Conservation (phyloP, 2,113 vertebrate genomes). For the Nasalis larvatus region DNA sequence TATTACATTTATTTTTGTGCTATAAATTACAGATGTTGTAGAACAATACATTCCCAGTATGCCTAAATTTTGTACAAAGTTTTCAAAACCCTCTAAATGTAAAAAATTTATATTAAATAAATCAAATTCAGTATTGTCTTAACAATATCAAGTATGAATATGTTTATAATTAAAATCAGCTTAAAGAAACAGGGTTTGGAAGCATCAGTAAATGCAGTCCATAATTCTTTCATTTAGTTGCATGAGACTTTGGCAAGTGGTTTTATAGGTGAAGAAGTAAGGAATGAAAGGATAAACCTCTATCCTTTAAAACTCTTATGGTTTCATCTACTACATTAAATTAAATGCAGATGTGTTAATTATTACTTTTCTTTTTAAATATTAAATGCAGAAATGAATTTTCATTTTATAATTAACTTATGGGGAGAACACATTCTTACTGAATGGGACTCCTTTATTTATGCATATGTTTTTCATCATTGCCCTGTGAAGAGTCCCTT, state of each 20-base stretch:
- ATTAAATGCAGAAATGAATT: slow-evolving; percentile 43
- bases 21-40: slow-evolving; percentile 70
- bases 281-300: slow-evolving; percentile 29
- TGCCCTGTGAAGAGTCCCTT: slow-evolving; percentile 37
- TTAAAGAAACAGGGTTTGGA: slow-evolving; percentile 28
- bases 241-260: slow-evolving; percentile 31
- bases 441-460: not conserved
- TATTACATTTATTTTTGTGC: slow-evolving; percentile 73
- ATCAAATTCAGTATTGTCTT: slow-evolving; percentile 65
- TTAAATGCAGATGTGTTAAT: slow-evolving; percentile 39
- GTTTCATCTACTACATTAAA: slow-evolving; percentile 53
- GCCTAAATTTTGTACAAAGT: slow-evolving; percentile 53
- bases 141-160: slow-evolving; percentile 57
- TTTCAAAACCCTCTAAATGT: slow-evolving; percentile 55
- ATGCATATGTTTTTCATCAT: not conserved
- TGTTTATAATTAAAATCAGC: slow-evolving; percentile 68
- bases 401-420: slow-evolving; percentile 56
- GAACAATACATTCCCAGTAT: slow-evolving; percentile 44
- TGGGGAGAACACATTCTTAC: not conserved
- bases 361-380: slow-evolving; percentile 56
- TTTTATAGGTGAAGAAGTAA: slow-evolving; percentile 33
- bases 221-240: slow-evolving; percentile 51
- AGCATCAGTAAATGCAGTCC: slow-evolving; percentile 34
- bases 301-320: slow-evolving; percentile 16
- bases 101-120: slow-evolving; percentile 67